phyloP scores from a whole-genome alignment of 2,113 vertebrate genomes.

The Mormyrus iriodes region DNA sequence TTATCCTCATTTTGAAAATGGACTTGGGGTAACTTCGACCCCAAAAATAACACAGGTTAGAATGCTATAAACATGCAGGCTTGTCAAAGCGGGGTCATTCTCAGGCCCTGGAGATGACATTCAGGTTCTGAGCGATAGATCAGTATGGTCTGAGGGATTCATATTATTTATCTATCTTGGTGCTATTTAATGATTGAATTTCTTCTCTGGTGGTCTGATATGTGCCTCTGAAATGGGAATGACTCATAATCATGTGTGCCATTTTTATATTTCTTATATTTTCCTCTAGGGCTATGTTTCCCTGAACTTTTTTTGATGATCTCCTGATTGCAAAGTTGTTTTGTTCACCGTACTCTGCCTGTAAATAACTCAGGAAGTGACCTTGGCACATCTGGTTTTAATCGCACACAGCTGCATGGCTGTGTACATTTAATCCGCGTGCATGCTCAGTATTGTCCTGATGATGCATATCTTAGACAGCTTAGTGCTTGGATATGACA shows the following conservation, averaged over 20 bases:
- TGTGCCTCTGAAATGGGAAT: background rate
- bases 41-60: no score
- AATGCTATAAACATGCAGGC: background rate
- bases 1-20: no score
- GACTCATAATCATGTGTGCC: background rate
- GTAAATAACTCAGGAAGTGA: constrained; percentile 44
- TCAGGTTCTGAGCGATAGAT: background rate
- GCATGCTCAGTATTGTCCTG: constrained; percentile 55
- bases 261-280: background rate
- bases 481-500: constrained; percentile 47
- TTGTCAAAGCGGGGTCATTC: background rate
- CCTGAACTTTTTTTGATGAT: background rate
- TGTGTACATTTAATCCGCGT: constrained; percentile 49
- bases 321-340: constrained; percentile 1
- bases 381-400: constrained; percentile 57
- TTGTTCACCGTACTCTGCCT: constrained; percentile 14
- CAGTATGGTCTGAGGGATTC: background rate
- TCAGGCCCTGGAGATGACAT: background rate
- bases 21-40: no score
- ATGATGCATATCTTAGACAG: constrained; percentile 61
- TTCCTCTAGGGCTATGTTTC: background rate
- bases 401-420: constrained; percentile 52
- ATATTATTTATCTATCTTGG: background rate
- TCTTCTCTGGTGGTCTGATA: background rate
- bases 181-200: background rate